Evolutionary conservation across 2,888 invertebrate species (phyloP), one percentile per base, ranked within the genome.

Genomic region (Lagria hirta): DNA sequence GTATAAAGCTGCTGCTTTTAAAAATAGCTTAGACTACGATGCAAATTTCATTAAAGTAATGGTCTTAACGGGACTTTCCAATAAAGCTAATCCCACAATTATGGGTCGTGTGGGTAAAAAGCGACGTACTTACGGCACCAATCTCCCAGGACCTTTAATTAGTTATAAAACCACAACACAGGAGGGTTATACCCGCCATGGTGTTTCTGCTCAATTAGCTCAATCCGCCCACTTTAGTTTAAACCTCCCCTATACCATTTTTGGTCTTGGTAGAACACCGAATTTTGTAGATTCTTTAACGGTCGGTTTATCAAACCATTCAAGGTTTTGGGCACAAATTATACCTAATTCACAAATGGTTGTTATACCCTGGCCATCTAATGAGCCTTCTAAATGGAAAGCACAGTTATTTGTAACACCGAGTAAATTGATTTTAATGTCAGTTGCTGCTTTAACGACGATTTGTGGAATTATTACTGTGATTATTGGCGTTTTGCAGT

Each of bases 341-440:
- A 97, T 99, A 65, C 98, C 98, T 0, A 98, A 99, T 67, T 96
- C 97, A 0, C 97, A 99, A 72, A 87, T 99, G 71, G 89, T 97
- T 18, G 88, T 99, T 1, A 89, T 97, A 46, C 98, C 98, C 1
- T 81, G 83, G 64, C 93, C 91, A 3, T 79, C 83, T 1, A 75
- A 79, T 48, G 78, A 88, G 37, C 86, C 94, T 0, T 77, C 76
- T 2, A 80, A 80, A 54, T 97, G 97, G 97, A 85, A 83, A 59
- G 90, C 88, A 10, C 91, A 93, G 64, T 74, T 97, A 8, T 97
- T 95, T 76, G 90, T 97, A 0, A 95, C 95, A 0, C 96, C 96
- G 0, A 94, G 94, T 68, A 90, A 92, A 72, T 76, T 94, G 37
- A 93, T 96, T 65, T 73, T 92, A n/a, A 82, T 92, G 72, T 95